Evolutionary conservation across 2,113 vertebrate genomes (phyloP), one percentile per base, ranked within the genome.

Genomic region (Sinocyclocheilus maitianheensis): DNA sequence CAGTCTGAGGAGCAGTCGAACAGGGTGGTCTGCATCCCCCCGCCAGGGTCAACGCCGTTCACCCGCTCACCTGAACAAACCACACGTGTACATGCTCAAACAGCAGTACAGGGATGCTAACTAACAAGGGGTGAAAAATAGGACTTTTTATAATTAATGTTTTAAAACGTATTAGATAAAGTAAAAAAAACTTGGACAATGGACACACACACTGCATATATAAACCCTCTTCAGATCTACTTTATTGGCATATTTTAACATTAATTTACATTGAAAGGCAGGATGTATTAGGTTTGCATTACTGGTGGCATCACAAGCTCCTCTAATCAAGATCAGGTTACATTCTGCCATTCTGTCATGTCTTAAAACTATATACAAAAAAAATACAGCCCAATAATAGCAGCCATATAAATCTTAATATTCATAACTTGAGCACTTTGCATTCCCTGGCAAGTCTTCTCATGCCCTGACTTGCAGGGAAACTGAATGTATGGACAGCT

Each of bases 1-100:
- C 97, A 99, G 62, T 99, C 97, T 0, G 97, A 97, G 11, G 96
- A 95, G 0, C 96, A 94, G 93, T 99, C 97, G 91, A 98, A 99
- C 84, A 98, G 89, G 13, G 97, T 95, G 0, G 96, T 97, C 88
- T 95, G 96, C 12, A 94, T 92, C 74, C 94, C 93, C 43, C 92
- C 95, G 89, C 92, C 95, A 12, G 93, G 92, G 82, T 93, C 92
- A n/a, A 95, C 77, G 13, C 97, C 97, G 58, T 97, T 99, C 84
- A 96, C 89, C 76, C 89, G 93, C 81, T 91, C 91, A 82, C 85
- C 97, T 98, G 72, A 13, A 86, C 84, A 90, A 51, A 85, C 18
- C 77, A 81, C 34, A 75, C 30, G 43, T 26, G 51, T 30, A 83
- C 71, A 83, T 51, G 20, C n/a, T 75, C 18, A 40, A 13, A 77